Conservation (phyloP, 2,797 vertebrate genomes). For the Mallotus villosus region DNA sequence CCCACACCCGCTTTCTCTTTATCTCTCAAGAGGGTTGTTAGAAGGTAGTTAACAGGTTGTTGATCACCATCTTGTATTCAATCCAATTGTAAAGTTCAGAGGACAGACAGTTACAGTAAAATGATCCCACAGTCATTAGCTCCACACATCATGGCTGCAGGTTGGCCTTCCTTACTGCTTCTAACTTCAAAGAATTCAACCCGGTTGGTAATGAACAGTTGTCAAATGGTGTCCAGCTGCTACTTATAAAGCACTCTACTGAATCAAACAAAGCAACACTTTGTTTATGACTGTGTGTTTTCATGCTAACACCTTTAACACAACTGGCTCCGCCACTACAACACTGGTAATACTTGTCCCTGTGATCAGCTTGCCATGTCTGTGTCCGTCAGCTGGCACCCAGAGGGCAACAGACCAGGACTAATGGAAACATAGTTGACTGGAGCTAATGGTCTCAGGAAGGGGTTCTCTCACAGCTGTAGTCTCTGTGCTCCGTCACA, state of each 20-base stretch:
- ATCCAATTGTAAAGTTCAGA: background rate
- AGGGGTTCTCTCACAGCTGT: slow-evolving; percentile 9
- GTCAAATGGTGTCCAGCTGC: background rate
- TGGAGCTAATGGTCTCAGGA: slow-evolving; percentile 47
- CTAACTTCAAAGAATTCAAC: background rate
- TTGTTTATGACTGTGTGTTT: background rate
- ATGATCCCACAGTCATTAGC: background rate
- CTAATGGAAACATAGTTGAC: slow-evolving; percentile 55
- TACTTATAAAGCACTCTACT: background rate
- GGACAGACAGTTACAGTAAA: background rate
- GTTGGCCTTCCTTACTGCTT: background rate
- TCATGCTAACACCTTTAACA: background rate
- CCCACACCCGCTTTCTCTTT: background rate
- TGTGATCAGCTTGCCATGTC: background rate
- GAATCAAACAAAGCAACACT: background rate
- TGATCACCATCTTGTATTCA: background rate
- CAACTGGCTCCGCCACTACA: background rate
- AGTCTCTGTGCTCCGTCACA: background rate
- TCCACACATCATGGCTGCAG: background rate
- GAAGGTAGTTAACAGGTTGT: background rate
- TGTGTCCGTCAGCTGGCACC: background rate
- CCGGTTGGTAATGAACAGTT: background rate
- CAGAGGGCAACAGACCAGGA: slow-evolving; percentile 36
- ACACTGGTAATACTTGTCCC: background rate
- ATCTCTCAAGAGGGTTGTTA: background rate